Conservation (phyloP, 2,113 vertebrate genomes). For the Pampusana beccarii region DNA sequence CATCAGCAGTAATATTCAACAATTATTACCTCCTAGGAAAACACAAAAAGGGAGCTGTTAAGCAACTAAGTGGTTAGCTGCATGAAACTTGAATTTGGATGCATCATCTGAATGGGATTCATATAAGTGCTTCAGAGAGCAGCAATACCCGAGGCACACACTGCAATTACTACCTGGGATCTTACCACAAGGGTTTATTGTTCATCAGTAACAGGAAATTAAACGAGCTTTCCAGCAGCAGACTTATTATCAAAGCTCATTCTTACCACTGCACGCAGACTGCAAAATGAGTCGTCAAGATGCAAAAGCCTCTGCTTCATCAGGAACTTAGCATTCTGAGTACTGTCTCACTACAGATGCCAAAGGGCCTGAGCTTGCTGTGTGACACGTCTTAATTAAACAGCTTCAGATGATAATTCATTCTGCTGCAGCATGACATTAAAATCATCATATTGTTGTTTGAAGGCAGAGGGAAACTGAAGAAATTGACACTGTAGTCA, state of each 20-base stretch:
- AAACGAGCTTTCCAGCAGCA: background rate
- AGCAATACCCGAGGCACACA: background rate
- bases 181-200: background rate
- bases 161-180: background rate
- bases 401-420: slow-evolving; percentile 43
- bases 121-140: background rate
- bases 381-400: slow-evolving; percentile 56
- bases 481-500: background rate
- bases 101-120: background rate
- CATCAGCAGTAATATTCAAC: background rate
- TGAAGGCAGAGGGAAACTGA: background rate
- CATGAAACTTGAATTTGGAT: background rate
- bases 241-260: slow-evolving; percentile 14
- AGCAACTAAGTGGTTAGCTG: background rate
- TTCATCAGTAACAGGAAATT: slow-evolving; percentile 33
- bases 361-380: slow-evolving; percentile 34
- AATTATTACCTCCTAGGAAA: background rate
- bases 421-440: slow-evolving; percentile 38
- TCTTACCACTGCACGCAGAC: background rate
- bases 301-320: background rate
- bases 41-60: background rate
- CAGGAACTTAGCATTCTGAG: slow-evolving; percentile 26
- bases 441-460: slow-evolving; percentile 11
- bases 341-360: background rate
- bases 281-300: background rate